Conservation (phyloP, 2,888 invertebrate species). For the Odiellus spinosus region DNA sequence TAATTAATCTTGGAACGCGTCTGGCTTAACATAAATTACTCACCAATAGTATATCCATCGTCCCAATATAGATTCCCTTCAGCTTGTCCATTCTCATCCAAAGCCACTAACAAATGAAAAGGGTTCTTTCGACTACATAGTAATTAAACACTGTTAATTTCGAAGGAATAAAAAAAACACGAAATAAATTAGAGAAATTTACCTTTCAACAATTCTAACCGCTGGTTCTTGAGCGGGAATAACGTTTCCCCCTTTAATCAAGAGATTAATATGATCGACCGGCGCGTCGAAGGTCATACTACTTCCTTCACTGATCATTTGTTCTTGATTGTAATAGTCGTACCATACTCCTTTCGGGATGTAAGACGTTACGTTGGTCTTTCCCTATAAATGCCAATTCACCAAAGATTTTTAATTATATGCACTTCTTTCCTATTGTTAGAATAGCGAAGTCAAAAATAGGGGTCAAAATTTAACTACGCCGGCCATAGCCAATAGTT, state of each 20-base stretch:
- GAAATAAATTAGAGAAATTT: not conserved
- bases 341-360: conserved; percentile 53
- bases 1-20: too few relatives aligned
- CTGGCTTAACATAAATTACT: not conserved
- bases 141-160: not conserved
- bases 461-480: too few relatives aligned
- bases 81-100: conserved; percentile 20
- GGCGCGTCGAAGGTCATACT: conserved; percentile 38
- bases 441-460: too few relatives aligned
- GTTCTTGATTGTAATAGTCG: conserved; percentile 23
- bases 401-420: not conserved
- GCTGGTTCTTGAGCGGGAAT: conserved; percentile 50
- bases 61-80: conserved; percentile 24
- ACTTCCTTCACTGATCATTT: conserved; percentile 6
- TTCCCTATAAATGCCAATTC: too few relatives aligned
- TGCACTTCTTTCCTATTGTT: too few relatives aligned
- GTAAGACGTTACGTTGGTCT: conserved; percentile 37
- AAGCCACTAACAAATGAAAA: conserved; percentile 24
- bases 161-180: not conserved
- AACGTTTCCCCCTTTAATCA: conserved; percentile 53
- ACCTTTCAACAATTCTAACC: conserved; percentile 39
- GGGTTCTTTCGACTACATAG: conserved; percentile 21
- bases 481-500: too few relatives aligned
- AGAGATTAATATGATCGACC: conserved; percentile 44
- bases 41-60: conserved; percentile 23